Evolutionary conservation across 2,113 vertebrate genomes (phyloP).

Genomic region (Fulica atra): DNA sequence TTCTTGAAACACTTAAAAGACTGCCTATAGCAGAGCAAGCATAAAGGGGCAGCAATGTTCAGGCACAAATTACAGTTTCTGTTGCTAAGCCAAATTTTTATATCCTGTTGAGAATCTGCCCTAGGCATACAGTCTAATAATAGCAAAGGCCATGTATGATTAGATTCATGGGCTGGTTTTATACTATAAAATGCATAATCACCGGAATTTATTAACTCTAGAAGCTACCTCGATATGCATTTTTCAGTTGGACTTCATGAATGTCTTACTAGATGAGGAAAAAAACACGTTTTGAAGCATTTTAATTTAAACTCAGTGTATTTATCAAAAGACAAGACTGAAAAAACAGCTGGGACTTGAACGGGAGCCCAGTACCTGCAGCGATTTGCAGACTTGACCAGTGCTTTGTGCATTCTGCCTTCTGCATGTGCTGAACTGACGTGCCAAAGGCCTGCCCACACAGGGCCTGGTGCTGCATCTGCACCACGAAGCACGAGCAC

Average conservation of each 20-base stretch:
- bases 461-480: neutral
- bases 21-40: neutral
- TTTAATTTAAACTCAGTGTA: neutral
- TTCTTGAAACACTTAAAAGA: neutral
- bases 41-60: neutral
- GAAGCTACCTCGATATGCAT: neutral
- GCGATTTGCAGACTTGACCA: neutral
- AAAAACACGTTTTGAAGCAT: neutral
- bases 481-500: accelerated
- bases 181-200: neutral
- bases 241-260: neutral
- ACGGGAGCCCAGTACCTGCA: neutral
- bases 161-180: neutral
- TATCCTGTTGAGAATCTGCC: neutral
- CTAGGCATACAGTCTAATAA: neutral
- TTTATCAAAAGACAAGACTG: neutral
- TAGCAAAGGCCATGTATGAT: neutral
- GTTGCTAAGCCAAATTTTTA: neutral
- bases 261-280: neutral
- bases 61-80: neutral
- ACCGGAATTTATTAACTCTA: neutral
- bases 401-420: neutral
- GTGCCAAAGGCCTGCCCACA: neutral
- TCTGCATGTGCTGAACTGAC: too few relatives aligned
- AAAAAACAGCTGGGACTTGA: neutral